These are phyloP conservation scores for Speoplatyrhinus poulsoni DNA, from an alignment of 2,113 vertebrate species.

Conservation along the genomic window DNA sequence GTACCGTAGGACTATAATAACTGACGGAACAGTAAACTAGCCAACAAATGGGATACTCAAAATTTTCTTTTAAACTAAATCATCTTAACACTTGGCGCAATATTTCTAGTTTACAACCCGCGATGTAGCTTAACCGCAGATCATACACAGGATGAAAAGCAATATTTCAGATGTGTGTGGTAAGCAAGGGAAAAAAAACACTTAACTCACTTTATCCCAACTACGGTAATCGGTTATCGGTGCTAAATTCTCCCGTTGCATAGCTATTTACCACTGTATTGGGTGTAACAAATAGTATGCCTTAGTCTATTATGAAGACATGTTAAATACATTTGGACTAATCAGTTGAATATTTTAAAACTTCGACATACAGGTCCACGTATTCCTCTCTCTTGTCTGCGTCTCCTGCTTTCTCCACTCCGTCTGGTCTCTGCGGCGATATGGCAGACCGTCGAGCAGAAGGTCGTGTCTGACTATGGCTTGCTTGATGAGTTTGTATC, in stretches of 20 bases:
- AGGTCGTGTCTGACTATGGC: constrained; percentile 73
- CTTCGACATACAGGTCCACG: not conserved
- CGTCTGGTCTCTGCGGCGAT: constrained; percentile 75
- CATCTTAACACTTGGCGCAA: not conserved
- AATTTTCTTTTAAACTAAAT: not conserved
- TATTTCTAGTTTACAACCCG: not conserved
- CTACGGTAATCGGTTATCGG: no score
- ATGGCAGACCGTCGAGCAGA: constrained; percentile 75
- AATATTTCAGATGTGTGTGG: constrained; percentile 33
- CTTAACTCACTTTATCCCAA: no score
- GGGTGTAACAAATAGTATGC: no score
- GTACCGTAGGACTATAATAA: constrained; percentile 47
- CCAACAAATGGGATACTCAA: not conserved
- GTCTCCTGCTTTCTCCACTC: constrained; percentile 63
- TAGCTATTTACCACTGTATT: no score
- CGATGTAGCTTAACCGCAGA: constrained; percentile 29
- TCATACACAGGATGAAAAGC: constrained; percentile 52
- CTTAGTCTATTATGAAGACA: no score
- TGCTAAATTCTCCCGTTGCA: no score
- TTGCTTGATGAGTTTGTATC: constrained; percentile 77
- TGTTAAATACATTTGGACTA: no score
- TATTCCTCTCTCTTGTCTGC: constrained; percentile 45
- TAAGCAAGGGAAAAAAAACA: constrained; percentile 30
- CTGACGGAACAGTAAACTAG: constrained; percentile 36
- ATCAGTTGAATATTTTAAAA: no score